Percentiles rank a stretch among this genome's conserved stretches.
phyloP scores from a whole-genome alignment of 2,113 vertebrate genomes.

The Loxodonta africana region DNA sequence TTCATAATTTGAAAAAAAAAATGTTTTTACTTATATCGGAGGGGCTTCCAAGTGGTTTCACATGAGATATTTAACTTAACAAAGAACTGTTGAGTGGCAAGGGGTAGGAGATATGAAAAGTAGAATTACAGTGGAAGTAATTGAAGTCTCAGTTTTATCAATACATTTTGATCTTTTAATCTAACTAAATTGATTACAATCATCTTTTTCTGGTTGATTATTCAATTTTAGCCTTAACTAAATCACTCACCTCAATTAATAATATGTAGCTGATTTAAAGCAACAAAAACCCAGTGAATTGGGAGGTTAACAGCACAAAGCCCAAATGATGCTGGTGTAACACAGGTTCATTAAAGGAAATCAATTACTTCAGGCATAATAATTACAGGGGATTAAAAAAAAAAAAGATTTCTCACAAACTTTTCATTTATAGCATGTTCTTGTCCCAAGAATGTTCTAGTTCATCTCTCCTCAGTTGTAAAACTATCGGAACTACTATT shows the following conservation, averaged over 20 bases:
- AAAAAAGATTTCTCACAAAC: not conserved
- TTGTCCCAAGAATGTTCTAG: not conserved
- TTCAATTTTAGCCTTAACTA: slow-evolving; percentile 47
- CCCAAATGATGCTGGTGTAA: not conserved
- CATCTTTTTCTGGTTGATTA: slow-evolving; percentile 43
- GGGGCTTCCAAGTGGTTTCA: not conserved
- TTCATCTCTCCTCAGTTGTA: not conserved
- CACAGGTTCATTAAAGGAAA: not conserved
- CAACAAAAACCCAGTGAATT: slow-evolving; percentile 15
- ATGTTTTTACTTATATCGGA: not conserved
- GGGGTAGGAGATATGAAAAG: not conserved
- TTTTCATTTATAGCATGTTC: not conserved
- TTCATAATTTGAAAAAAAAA: not conserved
- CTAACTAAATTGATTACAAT: slow-evolving; percentile 63
- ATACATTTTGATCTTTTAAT: slow-evolving; percentile 64
- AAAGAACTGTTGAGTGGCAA: not conserved
- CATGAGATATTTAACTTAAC: not conserved
- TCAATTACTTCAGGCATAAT: not conserved
- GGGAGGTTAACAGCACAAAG: slow-evolving; percentile 21
- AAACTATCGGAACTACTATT: not conserved
- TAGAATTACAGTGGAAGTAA: not conserved
- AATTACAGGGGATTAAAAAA: not conserved
- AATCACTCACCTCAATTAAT: slow-evolving; percentile 30
- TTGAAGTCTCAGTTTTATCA: slow-evolving; percentile 19
- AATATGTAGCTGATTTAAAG: not conserved